Evolutionary conservation across 2,797 vertebrate species (phyloP).

Genomic region (Gadopsis marmoratus): DNA sequence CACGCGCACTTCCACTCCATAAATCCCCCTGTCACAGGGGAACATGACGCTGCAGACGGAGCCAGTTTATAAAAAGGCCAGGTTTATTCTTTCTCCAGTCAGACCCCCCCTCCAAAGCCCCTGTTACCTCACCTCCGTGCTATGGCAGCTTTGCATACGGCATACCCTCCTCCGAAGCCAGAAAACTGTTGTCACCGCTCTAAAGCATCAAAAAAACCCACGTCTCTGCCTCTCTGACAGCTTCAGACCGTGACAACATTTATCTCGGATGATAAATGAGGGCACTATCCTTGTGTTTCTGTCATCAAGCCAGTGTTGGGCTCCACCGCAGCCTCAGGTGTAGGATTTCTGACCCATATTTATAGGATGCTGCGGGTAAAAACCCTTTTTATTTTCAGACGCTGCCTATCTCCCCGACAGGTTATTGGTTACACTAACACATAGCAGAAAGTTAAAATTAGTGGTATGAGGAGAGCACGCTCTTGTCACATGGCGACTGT

Average conservation of each 20-base stretch:
- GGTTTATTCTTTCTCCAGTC: conserved; percentile 51
- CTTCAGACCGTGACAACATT: conserved; percentile 60
- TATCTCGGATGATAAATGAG: conserved; percentile 66
- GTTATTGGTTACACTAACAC: conserved; percentile 71
- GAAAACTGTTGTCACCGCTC: conserved; percentile 54
- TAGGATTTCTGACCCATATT: conserved; percentile 72
- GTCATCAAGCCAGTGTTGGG: conserved; percentile 49
- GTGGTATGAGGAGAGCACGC: conserved; percentile 63
- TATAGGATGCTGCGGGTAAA: conserved; percentile 59
- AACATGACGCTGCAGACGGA: conserved; percentile 76
- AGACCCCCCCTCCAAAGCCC: conserved; percentile 1
- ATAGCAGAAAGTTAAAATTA: conserved; percentile 80
- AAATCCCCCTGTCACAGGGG: conserved; percentile 50
- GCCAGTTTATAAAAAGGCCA: conserved; percentile 70
- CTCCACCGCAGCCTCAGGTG: conserved; percentile 63
- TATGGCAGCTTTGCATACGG: conserved; percentile 64
- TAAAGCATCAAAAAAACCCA: conserved; percentile 17
- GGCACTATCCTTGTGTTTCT: conserved; percentile 64
- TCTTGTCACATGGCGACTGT: conserved; percentile 66
- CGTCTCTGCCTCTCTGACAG: conserved; percentile 37
- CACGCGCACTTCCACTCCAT: conserved; percentile 29
- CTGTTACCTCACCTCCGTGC: conserved; percentile 67
- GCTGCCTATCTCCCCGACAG: conserved; percentile 48
- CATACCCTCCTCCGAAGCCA: conserved; percentile 47
- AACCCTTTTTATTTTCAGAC: conserved; percentile 67